Conservation (phyloP, 2,888 invertebrate genomes). For the Villa cingulata region DNA sequence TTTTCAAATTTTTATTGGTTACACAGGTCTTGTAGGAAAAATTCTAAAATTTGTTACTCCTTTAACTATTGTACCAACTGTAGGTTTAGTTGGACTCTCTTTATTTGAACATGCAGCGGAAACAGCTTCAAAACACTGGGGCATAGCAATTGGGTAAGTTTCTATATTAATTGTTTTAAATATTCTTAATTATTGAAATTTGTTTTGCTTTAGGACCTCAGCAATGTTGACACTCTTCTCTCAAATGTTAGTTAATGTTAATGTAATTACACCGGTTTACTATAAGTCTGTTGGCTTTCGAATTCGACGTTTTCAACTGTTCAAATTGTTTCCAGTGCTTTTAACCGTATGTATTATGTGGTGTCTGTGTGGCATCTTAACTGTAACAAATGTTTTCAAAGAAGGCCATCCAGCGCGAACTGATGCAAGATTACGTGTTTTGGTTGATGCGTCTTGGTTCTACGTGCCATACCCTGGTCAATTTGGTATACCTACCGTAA, state of each 20-base stretch:
- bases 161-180: neutral
- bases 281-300: slow-evolving; percentile 43
- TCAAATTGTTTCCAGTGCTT: slow-evolving; percentile 68
- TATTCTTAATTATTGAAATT: neutral
- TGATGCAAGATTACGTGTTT: slow-evolving; percentile 53
- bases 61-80: slow-evolving; percentile 70
- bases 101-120: slow-evolving; percentile 67
- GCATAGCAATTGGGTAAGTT: slow-evolving; percentile 59
- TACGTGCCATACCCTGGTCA: slow-evolving; percentile 71
- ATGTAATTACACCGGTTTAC: slow-evolving; percentile 46
- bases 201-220: slow-evolving; percentile 47
- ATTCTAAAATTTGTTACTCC: slow-evolving; percentile 66
- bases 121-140: slow-evolving; percentile 76
- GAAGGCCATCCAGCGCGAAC: slow-evolving; percentile 57
- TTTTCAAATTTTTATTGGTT: slow-evolving; percentile 59
- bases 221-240: slow-evolving; percentile 63
- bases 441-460: slow-evolving; percentile 66
- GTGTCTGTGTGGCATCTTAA: slow-evolving; percentile 57
- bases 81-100: slow-evolving; percentile 68
- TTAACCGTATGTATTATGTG: slow-evolving; percentile 65
- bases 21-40: slow-evolving; percentile 59
- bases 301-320: slow-evolving; percentile 51
- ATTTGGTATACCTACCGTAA: slow-evolving; percentile 62
- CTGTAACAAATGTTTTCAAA: slow-evolving; percentile 48
- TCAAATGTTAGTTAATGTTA: slow-evolving; percentile 56